Percentiles rank a stretch among this genome's conserved stretches.
Evolutionary conservation across 1,140 invertebrate genomes (phyloP).

Genomic region (Mamestra configurata): DNA sequence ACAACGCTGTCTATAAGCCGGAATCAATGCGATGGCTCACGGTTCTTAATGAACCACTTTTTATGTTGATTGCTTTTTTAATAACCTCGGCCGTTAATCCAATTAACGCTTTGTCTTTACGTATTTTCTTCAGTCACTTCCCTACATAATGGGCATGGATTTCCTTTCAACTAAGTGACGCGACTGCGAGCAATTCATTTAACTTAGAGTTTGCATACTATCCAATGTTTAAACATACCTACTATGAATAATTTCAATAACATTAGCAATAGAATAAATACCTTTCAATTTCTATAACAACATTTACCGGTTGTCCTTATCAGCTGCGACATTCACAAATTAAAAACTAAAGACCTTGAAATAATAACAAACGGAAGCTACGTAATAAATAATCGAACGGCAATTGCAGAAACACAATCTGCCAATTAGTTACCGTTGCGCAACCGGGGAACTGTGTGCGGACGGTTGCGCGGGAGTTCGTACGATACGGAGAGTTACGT

Average conservation of each 20-base stretch:
- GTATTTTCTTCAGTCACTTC: slow-evolving; percentile 1
- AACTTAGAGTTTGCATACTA: background rate
- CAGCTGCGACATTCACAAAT: slow-evolving; percentile 25
- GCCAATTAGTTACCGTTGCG: slow-evolving; percentile 42
- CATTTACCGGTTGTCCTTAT: background rate
- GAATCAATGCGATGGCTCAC: background rate
- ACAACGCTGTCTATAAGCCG: background rate
- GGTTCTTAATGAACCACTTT: background rate
- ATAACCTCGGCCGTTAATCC: background rate
- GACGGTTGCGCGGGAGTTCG: slow-evolving; percentile 16
- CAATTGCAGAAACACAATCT: slow-evolving; percentile 22
- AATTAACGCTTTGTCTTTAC: slow-evolving; percentile 21
- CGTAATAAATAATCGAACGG: slow-evolving; percentile 33
- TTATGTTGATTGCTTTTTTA: slow-evolving; percentile 25
- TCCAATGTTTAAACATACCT: background rate
- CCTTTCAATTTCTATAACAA: slow-evolving; percentile 6
- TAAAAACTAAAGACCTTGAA: slow-evolving; percentile 17
- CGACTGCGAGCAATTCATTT: background rate
- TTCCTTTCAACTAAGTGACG: background rate
- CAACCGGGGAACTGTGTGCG: slow-evolving; percentile 24
- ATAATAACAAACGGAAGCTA: slow-evolving; percentile 34
- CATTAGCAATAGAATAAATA: background rate
- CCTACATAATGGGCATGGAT: background rate
- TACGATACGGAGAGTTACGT: slow-evolving; percentile 12
- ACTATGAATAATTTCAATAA: background rate